These are phyloP conservation scores for Oreocharis arfaki DNA, from an alignment of 2,113 vertebrate species.

Conservation along the genomic window DNA sequence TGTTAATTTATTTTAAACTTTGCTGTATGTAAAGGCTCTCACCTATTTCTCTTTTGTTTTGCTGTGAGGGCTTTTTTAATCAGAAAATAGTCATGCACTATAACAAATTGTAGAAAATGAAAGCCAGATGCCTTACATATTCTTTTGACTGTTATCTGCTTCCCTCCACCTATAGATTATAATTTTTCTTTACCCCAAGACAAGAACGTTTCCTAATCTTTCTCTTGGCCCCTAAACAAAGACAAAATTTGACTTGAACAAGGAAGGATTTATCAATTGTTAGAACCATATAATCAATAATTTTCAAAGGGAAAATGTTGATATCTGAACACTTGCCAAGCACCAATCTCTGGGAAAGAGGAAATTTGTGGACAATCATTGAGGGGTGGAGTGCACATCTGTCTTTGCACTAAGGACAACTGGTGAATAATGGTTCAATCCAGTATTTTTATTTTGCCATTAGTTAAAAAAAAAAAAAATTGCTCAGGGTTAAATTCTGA, in stretches of 20 bases:
- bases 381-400: neutral
- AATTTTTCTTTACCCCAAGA: neutral
- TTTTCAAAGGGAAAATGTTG: neutral
- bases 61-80: neutral
- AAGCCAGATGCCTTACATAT: conserved; percentile 5
- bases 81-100: neutral
- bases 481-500: neutral
- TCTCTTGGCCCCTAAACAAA: conserved; percentile 8
- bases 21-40: neutral
- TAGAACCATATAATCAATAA: neutral
- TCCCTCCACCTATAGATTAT: neutral
- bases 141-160: neutral
- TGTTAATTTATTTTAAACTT: neutral
- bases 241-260: neutral
- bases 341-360: neutral
- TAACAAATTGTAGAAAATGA: neutral
- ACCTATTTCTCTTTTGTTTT: neutral
- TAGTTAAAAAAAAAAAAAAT: neutral
- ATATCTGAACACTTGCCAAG: neutral
- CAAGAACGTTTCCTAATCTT: neutral
- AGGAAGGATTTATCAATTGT: neutral
- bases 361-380: neutral
- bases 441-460: neutral
- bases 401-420: neutral
- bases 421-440: neutral